A percentile compares a stretch with the other conserved stretches of the same genome.
Conservation (phyloP, 2,797 vertebrate species). For the Dipus sagitta region DNA sequence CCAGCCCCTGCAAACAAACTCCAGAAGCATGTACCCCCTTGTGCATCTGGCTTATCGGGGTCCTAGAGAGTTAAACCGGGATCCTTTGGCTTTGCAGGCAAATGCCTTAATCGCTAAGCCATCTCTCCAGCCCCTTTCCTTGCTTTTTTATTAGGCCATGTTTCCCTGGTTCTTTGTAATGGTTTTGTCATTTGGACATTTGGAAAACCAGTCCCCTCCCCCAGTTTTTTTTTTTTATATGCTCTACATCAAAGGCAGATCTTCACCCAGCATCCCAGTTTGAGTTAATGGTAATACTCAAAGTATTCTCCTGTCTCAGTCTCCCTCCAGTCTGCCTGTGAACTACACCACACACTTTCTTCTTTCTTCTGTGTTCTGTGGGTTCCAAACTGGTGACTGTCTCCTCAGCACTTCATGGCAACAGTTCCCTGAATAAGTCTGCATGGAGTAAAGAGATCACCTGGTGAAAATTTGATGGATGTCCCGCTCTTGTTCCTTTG, state of each 20-base stretch:
- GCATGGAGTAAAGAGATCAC: too few relatives aligned
- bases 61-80: too few relatives aligned
- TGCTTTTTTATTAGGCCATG: neutral
- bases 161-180: neutral
- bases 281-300: neutral
- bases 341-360: neutral
- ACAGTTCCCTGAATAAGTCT: neutral
- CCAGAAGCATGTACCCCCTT: too few relatives aligned
- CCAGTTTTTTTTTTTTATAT: neutral
- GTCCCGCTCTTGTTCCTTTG: neutral
- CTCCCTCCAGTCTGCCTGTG: neutral
- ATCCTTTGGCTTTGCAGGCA: too few relatives aligned
- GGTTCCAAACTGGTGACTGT: neutral
- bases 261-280: neutral
- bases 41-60: too few relatives aligned
- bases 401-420: neutral
- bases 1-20: too few relatives aligned
- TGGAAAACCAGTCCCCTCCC: neutral
- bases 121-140: neutral
- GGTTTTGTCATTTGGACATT: neutral
- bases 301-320: neutral
- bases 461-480: too few relatives aligned
- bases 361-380: neutral
- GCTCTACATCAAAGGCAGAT: neutral
- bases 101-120: too few relatives aligned